phyloP scores from a whole-genome alignment of 2,113 vertebrate genomes.

The Thamnaconus septentrionalis region DNA sequence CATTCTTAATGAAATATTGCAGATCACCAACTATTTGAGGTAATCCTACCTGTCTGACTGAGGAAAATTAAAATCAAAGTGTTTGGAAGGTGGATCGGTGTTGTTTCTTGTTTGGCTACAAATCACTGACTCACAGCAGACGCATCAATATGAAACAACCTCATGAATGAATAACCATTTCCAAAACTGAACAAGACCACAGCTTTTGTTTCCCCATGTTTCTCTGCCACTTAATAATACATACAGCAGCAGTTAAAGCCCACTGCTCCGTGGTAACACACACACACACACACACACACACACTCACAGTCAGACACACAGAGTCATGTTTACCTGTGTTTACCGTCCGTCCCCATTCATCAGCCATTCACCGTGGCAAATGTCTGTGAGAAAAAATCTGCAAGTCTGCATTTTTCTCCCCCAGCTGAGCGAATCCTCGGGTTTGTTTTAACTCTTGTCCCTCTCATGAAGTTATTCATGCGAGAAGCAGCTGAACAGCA shows the following conservation, averaged over 20 bases:
- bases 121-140: slow-evolving; percentile 62
- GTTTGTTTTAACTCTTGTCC: slow-evolving; percentile 47
- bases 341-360: slow-evolving; percentile 68
- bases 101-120: slow-evolving; percentile 51
- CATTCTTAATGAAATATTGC: slow-evolving; percentile 15
- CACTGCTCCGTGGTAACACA: slow-evolving; percentile 10
- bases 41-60: slow-evolving; percentile 1
- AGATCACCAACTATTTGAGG: slow-evolving; percentile 29
- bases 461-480: slow-evolving; percentile 59
- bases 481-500: slow-evolving; percentile 36
- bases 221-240: slow-evolving; percentile 57
- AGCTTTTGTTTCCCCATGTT: slow-evolving; percentile 50
- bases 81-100: slow-evolving; percentile 40
- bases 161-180: slow-evolving; percentile 62
- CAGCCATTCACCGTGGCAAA: slow-evolving; percentile 72
- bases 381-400: slow-evolving; percentile 66
- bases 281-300: too few relatives aligned
- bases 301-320: neutral
- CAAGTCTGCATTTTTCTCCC: slow-evolving; percentile 68
- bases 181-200: slow-evolving; percentile 47
- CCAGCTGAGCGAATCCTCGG: slow-evolving; percentile 48
- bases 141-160: slow-evolving; percentile 65
- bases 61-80: slow-evolving; percentile 26
- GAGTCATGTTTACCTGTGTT: slow-evolving; percentile 52
- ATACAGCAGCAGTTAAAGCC: slow-evolving; percentile 41